Evolutionary conservation across 2,113 vertebrate genomes (phyloP), one percentile per base, ranked within the genome.

Genomic region (Pelecanoides urinatrix): DNA sequence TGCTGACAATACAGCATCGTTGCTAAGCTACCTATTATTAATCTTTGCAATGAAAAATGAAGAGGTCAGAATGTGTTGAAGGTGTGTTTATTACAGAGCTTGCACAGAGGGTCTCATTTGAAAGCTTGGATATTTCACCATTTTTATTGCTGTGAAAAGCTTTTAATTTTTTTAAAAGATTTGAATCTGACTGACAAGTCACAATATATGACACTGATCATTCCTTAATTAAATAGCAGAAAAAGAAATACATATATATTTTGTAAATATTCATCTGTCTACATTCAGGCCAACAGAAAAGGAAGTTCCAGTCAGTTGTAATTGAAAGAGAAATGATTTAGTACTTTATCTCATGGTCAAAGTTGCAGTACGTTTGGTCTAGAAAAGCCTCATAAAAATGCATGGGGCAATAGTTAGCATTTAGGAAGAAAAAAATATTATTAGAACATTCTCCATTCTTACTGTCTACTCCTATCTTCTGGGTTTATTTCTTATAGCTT

Each of bases 1-100:
- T 95, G 49, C 88, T 84, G 86, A 96, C 81, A 92, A 90, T 96
- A 90, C 97, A 97, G 95, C 97, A 82, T 96, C 45, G 97, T 98
- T 98, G 97, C 98, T 98, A 98, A 98, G 98, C 92, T 98, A 98
- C 96, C 88, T 83, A 58, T 95, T 97, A 97, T 98, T 97, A 96
- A 96, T 97, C 86, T 97, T 97, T 94, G 88, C 93, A 95, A 80
- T 94, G 96, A 97, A 97, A 97, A 97, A 97, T 86, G 95, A 67
- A 96, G 88, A 98, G 96, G 96, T 97, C 96, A 97, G 83, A 68
- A 77, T 88, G 82, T 93, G 93, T 85, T 96, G 92, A 96, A 95
- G 63, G 63, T 95, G 86, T 96, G 74, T 96, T 97, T 98, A 94
- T 83, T 88, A 93, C 91, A 70, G 77, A 96, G 52, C 30, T 89